Evolutionary conservation across 1,140 invertebrate species (phyloP).

Genomic region (Protaetia brevitarsis): DNA sequence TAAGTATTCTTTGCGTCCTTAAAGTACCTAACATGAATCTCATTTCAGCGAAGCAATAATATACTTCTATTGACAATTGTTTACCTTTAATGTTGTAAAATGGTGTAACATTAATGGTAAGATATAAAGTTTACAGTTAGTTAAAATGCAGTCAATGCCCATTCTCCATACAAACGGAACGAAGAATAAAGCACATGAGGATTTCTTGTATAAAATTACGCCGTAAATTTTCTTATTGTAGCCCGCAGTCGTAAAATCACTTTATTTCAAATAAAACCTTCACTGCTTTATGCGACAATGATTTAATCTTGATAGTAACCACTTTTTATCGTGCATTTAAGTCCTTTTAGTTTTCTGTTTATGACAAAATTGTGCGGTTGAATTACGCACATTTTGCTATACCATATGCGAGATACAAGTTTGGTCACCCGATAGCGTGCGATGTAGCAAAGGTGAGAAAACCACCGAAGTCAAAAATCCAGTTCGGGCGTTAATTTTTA

Average conservation of each 20-base stretch:
- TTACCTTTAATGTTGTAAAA: neutral
- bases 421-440: too few relatives aligned
- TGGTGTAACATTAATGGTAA: conserved; percentile 2
- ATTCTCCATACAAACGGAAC: neutral
- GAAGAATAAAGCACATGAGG: neutral
- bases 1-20: neutral
- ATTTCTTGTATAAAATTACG: neutral
- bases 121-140: conserved; percentile 5
- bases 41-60: neutral
- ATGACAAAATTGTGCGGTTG: too few relatives aligned
- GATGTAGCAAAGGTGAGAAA: too few relatives aligned
- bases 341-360: neutral
- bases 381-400: too few relatives aligned
- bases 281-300: neutral
- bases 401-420: too few relatives aligned
- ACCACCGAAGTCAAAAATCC: too few relatives aligned
- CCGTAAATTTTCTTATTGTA: conserved; percentile 15
- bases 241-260: neutral
- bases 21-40: neutral
- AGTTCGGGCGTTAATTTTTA: too few relatives aligned
- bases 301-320: neutral
- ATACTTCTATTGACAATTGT: conserved; percentile 5
- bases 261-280: conserved; percentile 7
- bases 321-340: neutral
- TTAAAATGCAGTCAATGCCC: neutral